These are phyloP conservation scores for Gari tellinella DNA, from an alignment of 2,888 invertebrate species.

Conservation along the genomic window DNA sequence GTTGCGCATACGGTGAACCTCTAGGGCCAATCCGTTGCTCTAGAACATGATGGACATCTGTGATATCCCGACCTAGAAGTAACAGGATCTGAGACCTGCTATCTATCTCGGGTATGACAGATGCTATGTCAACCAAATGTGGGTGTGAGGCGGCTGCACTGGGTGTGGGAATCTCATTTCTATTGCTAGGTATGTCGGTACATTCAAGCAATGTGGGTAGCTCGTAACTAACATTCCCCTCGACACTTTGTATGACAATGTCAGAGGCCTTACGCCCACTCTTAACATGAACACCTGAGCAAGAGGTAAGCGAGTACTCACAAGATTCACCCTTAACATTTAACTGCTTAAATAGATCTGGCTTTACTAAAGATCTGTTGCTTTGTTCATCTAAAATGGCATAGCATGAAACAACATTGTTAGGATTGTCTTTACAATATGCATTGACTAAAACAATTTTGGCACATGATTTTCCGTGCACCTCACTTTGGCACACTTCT, in stretches of 20 bases:
- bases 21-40: slow-evolving; percentile 15
- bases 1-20: slow-evolving; percentile 22
- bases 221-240: slow-evolving; percentile 5
- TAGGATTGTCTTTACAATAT: slow-evolving; percentile 10
- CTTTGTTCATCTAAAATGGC: slow-evolving; percentile 29
- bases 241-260: slow-evolving; percentile 14
- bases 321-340: not conserved
- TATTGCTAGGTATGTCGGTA: slow-evolving; percentile 10
- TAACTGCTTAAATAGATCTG: slow-evolving; percentile 13
- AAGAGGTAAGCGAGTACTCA: slow-evolving; percentile 15
- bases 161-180: slow-evolving; percentile 16
- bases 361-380: slow-evolving; percentile 18
- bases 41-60: slow-evolving; percentile 28
- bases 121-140: slow-evolving; percentile 20
- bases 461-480: slow-evolving; percentile 23
- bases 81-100: slow-evolving; percentile 9
- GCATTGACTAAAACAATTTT: slow-evolving; percentile 14
- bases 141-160: slow-evolving; percentile 23
- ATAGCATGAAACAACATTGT: slow-evolving; percentile 20
- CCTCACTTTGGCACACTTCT: slow-evolving; percentile 8
- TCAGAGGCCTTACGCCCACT: slow-evolving; percentile 5
- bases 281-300: slow-evolving; percentile 13
- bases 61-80: slow-evolving; percentile 15
- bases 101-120: slow-evolving; percentile 20
- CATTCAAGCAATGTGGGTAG: slow-evolving; percentile 17